A percentile compares a stretch with the other conserved stretches of the same genome.
These are phyloP conservation scores for Spinus pinus DNA, from an alignment of 2,797 vertebrate species.

Conservation along the genomic window DNA sequence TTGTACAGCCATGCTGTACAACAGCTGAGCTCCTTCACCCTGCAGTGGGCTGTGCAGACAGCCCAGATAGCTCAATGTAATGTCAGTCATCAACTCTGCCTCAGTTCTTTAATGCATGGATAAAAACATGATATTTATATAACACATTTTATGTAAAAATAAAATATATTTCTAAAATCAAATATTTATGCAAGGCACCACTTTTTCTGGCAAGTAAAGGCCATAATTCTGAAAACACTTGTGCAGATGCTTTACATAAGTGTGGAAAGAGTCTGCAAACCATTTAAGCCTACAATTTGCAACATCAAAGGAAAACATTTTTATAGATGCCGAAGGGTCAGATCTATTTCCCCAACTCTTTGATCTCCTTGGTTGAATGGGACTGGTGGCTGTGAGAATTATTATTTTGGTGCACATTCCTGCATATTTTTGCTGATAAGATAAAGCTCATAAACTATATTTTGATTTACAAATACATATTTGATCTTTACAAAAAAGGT, in stretches of 20 bases:
- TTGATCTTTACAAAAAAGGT: background rate
- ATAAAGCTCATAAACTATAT: background rate
- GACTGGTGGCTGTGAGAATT: background rate
- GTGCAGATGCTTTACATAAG: background rate
- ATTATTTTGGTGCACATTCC: background rate
- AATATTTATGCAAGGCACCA: background rate
- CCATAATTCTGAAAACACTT: background rate
- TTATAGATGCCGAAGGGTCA: background rate
- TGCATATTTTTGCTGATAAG: background rate
- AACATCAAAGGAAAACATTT: background rate
- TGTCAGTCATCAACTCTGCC: background rate
- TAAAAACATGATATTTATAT: background rate
- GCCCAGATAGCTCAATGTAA: background rate
- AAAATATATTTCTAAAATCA: background rate
- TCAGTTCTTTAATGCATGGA: background rate
- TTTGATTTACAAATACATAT: background rate
- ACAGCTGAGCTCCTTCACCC: background rate
- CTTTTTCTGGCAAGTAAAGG: background rate
- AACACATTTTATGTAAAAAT: background rate
- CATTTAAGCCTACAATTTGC: background rate
- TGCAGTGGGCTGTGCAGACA: background rate
- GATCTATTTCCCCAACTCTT: background rate
- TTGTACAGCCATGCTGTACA: background rate
- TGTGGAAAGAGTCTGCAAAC: background rate
- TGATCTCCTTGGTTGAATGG: background rate